A percentile compares a stretch with the other conserved stretches of the same genome.
These are phyloP conservation scores for Heliconius hewitsoni DNA, from an alignment of 1,140 invertebrate genomes.

Conservation along the genomic window DNA sequence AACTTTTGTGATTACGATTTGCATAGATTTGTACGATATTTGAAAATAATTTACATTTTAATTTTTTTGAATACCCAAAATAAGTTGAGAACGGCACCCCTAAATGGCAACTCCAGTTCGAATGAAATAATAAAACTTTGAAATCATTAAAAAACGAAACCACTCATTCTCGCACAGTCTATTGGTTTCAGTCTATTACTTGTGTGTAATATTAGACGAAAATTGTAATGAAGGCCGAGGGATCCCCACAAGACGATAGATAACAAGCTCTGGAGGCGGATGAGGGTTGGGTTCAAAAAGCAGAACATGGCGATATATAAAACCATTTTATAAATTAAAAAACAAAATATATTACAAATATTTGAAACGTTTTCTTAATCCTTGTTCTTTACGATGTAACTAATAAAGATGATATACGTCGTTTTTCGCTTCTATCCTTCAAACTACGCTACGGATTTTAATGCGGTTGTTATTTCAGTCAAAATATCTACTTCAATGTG, in stretches of 20 bases:
- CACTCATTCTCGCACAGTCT: slow-evolving; percentile 42
- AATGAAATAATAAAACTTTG: slow-evolving; percentile 35
- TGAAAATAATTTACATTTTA: slow-evolving; percentile 19
- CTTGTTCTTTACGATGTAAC: too few relatives aligned
- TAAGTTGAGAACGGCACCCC: slow-evolving; percentile 18
- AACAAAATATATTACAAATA: not conserved
- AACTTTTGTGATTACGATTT: slow-evolving; percentile 14
- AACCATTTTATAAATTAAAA: not conserved
- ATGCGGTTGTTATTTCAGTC: too few relatives aligned
- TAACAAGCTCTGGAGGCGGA: slow-evolving; percentile 64
- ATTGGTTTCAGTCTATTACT: slow-evolving; percentile 68
- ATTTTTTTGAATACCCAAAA: not conserved
- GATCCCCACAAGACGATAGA: slow-evolving; percentile 68
- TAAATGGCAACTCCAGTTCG: slow-evolving; percentile 50
- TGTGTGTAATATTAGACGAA: slow-evolving; percentile 74
- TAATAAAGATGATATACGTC: too few relatives aligned
- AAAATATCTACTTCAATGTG: too few relatives aligned
- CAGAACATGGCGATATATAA: not conserved
- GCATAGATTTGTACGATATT: slow-evolving; percentile 9
- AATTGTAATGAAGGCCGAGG: slow-evolving; percentile 74
- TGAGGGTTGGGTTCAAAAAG: slow-evolving; percentile 25
- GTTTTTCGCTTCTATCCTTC: too few relatives aligned
- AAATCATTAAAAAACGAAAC: slow-evolving; percentile 60
- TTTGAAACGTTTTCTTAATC: not conserved
- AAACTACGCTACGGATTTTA: too few relatives aligned